Conservation (phyloP, 2,113 vertebrate species). For the Clarias batrachus region DNA sequence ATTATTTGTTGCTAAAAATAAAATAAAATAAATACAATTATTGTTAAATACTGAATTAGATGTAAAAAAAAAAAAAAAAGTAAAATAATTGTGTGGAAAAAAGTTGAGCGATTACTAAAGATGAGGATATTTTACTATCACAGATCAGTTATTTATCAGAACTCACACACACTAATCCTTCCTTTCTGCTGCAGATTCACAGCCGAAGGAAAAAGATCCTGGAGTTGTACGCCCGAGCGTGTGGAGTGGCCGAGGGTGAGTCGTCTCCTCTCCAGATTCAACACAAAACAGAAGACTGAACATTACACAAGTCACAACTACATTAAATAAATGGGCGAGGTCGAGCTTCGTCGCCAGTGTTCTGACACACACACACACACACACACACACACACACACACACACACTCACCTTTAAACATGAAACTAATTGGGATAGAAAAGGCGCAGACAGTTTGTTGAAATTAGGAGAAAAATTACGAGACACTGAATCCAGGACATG, state of each 20-base stretch:
- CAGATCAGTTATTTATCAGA: not conserved
- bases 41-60: not conserved
- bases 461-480: not conserved
- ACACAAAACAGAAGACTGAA: no score
- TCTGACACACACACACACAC: not conserved
- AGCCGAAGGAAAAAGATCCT: constrained; percentile 96
- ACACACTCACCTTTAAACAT: not conserved
- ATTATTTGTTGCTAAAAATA: not conserved
- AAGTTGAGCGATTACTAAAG: not conserved
- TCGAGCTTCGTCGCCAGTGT: not conserved
- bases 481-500: not conserved
- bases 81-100: no score
- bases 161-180: not conserved
- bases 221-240: constrained; percentile 88
- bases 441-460: not conserved
- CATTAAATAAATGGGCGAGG: no score
- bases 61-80: not conserved
- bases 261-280: not conserved
- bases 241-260: constrained; percentile 88
- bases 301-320: no score
- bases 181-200: constrained; percentile 78
- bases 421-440: not conserved
- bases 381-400: not conserved
- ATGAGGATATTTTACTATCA: not conserved
- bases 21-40: not conserved